Evolutionary conservation across 2,797 vertebrate species (phyloP), one percentile per base, ranked within the genome.

Genomic region (Percopsis omiscomaycus): DNA sequence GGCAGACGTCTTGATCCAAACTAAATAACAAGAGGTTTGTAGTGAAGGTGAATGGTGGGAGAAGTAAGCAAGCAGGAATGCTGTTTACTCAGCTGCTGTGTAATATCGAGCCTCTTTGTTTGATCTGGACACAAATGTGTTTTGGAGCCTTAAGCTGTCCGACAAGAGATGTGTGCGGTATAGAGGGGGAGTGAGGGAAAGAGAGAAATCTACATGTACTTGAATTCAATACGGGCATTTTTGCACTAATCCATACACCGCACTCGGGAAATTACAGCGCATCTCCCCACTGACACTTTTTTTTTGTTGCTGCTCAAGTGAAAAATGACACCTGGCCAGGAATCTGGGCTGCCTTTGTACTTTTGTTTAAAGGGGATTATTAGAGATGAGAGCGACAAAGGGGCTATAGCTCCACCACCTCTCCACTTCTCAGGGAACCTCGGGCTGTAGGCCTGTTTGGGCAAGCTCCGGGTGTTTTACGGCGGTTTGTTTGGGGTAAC

Each of bases 81-180:
- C 58, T 89, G 81, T 91, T 92, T 89, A 79, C 74, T 86, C 90
- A 92, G 91, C 89, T 91, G 90, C 86, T 63, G 78, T 61, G 77
- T 71, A 75, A 87, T 82, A 84, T 84, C 71, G 3, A 65, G 51
- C 69, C 46, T 13, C 49, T 65, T 29, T 86, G 75, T 87, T 88
- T 86, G 82, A 88, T 85, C 74, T 88, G 84, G 80, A 85, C 72
- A 75, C 59, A 22, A 29, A 70, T 77, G 76, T 65, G 71, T 62
- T 75, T 55, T 52, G 66, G 52, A 64, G 51, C 6, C 48, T 66
- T 32, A 46, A 51, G 77, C 6, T 12, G 11, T 62, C 64, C 1
- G 12, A 51, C 32, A 0, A 48, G 55, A 29, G 16, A 9, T 69
- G 37, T 9, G 61, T 62, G 64, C 60, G 10, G n/a, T 1, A 3